Conservation (phyloP, 2,797 vertebrate genomes). For the Salarias fasciatus region DNA sequence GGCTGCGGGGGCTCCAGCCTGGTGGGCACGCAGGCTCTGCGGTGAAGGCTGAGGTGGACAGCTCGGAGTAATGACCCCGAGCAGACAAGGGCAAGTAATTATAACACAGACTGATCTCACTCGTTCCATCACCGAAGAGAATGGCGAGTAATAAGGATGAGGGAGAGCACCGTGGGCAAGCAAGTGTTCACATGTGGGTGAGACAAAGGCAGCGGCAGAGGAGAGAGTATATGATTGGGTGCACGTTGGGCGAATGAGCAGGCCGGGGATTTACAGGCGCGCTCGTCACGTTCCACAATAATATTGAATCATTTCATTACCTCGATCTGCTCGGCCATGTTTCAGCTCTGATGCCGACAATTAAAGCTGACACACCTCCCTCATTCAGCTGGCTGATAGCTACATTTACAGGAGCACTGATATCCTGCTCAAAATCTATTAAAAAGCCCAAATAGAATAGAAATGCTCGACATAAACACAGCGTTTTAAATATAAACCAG, state of each 20-base stretch:
- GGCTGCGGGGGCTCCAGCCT: constrained; percentile 55
- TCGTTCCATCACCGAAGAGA: constrained; percentile 44
- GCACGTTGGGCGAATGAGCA: constrained; percentile 35
- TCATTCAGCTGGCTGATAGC: constrained; percentile 19
- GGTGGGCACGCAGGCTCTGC: constrained; percentile 44
- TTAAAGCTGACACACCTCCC: constrained; percentile 53
- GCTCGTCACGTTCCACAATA: constrained; percentile 69
- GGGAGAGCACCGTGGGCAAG: constrained; percentile 47
- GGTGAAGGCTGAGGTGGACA: constrained; percentile 28
- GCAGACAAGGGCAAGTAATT: constrained; percentile 77
- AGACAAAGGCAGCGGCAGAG: constrained; percentile 52
- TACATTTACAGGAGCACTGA: too few species aligned
- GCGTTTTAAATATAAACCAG: too few species aligned
- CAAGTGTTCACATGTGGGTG: constrained; percentile 41
- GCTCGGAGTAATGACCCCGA: constrained; percentile 58
- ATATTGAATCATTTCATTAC: constrained; percentile 80
- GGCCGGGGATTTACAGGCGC: constrained; percentile 65
- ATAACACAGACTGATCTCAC: constrained; percentile 65
- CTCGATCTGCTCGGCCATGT: constrained; percentile 66
- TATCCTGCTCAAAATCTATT: too few species aligned
- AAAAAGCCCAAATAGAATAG: too few species aligned
- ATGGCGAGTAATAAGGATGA: constrained; percentile 57
- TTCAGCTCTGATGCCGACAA: constrained; percentile 64
- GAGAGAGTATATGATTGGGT: not conserved
- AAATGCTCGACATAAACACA: too few species aligned